Conservation (phyloP, 2,888 invertebrate genomes). For the Aromia moschata region DNA sequence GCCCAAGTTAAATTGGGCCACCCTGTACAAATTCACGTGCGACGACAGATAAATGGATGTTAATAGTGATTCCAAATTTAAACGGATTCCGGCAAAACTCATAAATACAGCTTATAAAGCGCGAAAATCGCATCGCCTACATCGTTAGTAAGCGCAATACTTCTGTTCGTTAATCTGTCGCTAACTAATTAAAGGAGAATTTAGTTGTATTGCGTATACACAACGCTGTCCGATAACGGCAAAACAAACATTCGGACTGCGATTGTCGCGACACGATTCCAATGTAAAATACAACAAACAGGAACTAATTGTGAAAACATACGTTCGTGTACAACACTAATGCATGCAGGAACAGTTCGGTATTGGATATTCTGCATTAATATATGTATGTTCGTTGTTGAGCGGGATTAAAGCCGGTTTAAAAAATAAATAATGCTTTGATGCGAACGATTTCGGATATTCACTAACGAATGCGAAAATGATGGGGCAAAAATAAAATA, state of each 20-base stretch:
- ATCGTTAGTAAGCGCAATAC: too few species aligned
- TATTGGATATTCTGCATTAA: not conserved
- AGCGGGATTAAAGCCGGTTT: not conserved
- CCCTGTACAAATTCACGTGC: too few species aligned
- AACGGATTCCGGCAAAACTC: too few species aligned
- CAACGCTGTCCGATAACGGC: not conserved
- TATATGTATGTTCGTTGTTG: not conserved
- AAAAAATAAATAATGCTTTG: not conserved
- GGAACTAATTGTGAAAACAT: not conserved
- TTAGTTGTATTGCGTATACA: not conserved
- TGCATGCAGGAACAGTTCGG: too few species aligned
- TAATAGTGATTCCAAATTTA: too few species aligned
- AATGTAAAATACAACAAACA: not conserved
- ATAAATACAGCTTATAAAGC: too few species aligned
- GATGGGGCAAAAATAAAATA: too few species aligned
- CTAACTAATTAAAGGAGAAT: not conserved
- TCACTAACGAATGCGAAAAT: too few species aligned
- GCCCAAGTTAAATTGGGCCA: too few species aligned
- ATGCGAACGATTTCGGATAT: too few species aligned
- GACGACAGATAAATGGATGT: too few species aligned
- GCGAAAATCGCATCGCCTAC: too few species aligned
- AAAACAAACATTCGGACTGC: not conserved
- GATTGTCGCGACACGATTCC: not conserved
- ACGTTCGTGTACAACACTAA: not conserved
- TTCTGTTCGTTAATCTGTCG: not conserved